Percentiles rank a stretch among this genome's conserved stretches.
These are phyloP conservation scores for Atherinomorus stipes DNA, from an alignment of 2,113 vertebrate genomes.

Conservation along the genomic window DNA sequence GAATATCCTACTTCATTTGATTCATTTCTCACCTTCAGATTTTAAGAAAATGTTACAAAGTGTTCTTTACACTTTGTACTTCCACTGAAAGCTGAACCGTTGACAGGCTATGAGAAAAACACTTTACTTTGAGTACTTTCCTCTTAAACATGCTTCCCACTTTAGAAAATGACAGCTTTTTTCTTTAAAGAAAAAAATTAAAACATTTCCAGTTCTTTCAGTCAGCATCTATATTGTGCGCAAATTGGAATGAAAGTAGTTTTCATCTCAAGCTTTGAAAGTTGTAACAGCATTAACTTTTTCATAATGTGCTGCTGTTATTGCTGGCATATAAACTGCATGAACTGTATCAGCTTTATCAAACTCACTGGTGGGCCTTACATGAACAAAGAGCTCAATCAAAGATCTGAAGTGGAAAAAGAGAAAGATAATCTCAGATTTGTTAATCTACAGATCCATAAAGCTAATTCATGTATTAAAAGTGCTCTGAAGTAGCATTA, in stretches of 20 bases:
- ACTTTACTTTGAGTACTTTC: conserved; percentile 1
- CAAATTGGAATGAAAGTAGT: neutral
- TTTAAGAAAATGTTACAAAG: neutral
- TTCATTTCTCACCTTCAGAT: neutral
- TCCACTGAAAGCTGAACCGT: neutral
- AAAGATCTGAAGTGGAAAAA: neutral
- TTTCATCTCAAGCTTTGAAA: neutral
- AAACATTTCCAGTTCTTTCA: too few species aligned
- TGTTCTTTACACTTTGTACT: neutral
- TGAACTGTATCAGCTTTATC: neutral
- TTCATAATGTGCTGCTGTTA: conserved; percentile 6
- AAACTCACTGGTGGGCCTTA: neutral
- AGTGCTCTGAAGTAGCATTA: neutral
- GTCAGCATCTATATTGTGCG: neutral
- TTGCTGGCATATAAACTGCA: neutral
- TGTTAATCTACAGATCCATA: neutral
- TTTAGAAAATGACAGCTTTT: neutral
- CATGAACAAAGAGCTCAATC: neutral
- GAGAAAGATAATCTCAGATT: neutral
- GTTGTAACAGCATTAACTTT: conserved; percentile 3
- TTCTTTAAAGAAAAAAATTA: neutral
- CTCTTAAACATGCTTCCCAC: conserved; percentile 1
- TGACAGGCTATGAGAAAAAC: conserved; percentile 14
- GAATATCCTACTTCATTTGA: neutral
- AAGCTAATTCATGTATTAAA: neutral